Percentiles rank a stretch among this genome's conserved stretches.
These are phyloP conservation scores for Drosophila pseudoananassae DNA, from an alignment of 1,140 invertebrate species.

Conservation along the genomic window DNA sequence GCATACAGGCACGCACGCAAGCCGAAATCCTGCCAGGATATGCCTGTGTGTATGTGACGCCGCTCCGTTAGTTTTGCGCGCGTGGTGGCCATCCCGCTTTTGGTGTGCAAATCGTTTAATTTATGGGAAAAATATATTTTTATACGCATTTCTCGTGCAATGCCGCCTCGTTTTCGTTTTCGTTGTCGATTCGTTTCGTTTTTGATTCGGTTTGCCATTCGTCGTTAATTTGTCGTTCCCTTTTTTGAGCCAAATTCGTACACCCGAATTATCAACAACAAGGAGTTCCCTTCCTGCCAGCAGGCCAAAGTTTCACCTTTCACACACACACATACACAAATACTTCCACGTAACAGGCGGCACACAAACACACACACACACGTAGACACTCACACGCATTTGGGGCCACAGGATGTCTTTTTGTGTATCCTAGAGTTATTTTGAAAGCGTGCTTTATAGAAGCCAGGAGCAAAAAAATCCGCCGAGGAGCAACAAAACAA, in stretches of 20 bases:
- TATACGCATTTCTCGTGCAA: constrained; percentile 69
- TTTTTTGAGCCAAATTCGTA: constrained; percentile 67
- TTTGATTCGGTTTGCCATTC: constrained; percentile 25
- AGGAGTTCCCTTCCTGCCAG: constrained; percentile 41
- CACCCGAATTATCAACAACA: constrained; percentile 64
- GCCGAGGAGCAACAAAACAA: constrained; percentile 31
- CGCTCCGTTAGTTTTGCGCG: constrained; percentile 79
- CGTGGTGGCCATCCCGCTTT: constrained; percentile 61
- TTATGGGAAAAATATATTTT: constrained; percentile 79
- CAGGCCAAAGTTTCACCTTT: constrained; percentile 69
- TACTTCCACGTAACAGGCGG: constrained; percentile 6
- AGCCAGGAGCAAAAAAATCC: constrained; percentile 38
- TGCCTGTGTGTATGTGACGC: constrained; percentile 45
- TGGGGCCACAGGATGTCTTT: constrained; percentile 70
- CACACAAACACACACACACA: constrained; percentile 10
- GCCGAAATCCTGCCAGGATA: constrained; percentile 12
- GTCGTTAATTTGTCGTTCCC: constrained; percentile 70
- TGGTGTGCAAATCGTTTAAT: constrained; percentile 80
- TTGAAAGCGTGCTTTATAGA: constrained; percentile 64
- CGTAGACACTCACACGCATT: constrained; percentile 9
- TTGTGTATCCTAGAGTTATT: constrained; percentile 82
- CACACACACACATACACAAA: constrained; percentile 44
- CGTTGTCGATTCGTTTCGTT: constrained; percentile 39
- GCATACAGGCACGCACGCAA: constrained; percentile 19
- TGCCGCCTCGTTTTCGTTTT: constrained; percentile 52